Evolutionary conservation across 2,113 vertebrate species (phyloP), one percentile per base, ranked within the genome.

Genomic region (Pterocles burchelli): DNA sequence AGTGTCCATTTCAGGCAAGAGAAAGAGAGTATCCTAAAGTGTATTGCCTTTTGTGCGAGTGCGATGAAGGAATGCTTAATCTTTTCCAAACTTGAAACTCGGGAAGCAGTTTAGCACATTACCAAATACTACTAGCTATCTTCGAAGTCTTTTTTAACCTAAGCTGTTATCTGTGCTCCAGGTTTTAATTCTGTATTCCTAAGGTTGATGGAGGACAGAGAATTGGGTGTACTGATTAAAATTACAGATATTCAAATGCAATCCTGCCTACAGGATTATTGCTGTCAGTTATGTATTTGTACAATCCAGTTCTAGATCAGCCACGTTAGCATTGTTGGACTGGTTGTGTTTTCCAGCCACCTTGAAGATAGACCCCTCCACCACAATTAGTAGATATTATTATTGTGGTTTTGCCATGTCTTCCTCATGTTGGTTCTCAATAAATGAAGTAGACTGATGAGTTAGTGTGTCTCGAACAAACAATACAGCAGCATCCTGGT

Each of bases 401-500:
- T 85, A 58, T 28, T 83, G 55, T 86, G 88, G 51, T 36, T 86
- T 94, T 74, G 51, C 43, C 10, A 3, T 90, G 63, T 66, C 51
- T 43, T 80, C 85, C 31, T 76, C 1, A 13, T 59, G 63, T 38
- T 88, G 54, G 7, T 73, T 88, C 63, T 92, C 55, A 43, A 6
- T 85, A 65, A 61, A 14, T 67, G 34, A 61, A 71, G 54, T 68
- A 9, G 19, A 46, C 81, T 20, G 33, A 62, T 68, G 45, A 86
- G 82, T 88, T 90, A 63, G 14, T 26, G 36, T 82, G 59, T 74
- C n/a, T 76, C 2, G 7, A 75, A 55, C 85, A 88, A 94, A 92
- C 82, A 88, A 43, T 93, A 33, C 92, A 67, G 72, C 90, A 94
- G 24, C 88, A 90, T 92, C 92, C 86, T 63, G 63, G 85, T 92